Evolutionary conservation across 2,888 invertebrate species (phyloP).

Genomic region (Atethmia centrago): DNA sequence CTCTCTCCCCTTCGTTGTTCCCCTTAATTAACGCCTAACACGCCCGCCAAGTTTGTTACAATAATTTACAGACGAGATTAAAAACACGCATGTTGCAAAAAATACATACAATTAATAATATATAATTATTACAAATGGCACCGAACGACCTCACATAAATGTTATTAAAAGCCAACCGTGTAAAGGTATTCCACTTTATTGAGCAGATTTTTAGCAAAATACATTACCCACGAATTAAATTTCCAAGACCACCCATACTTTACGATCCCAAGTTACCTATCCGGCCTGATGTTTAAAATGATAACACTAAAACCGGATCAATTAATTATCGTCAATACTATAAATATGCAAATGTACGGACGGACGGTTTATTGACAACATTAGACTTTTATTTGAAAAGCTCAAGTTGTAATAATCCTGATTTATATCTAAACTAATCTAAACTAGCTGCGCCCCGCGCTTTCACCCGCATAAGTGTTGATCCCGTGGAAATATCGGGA

Average conservation of each 20-base stretch:
- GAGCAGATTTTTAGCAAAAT: conserved; percentile 40
- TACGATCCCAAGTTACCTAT: conserved; percentile 56
- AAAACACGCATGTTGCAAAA: conserved; percentile 32
- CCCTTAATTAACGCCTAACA: conserved; percentile 66
- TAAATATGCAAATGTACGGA: conserved; percentile 55
- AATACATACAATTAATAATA: conserved; percentile 25
- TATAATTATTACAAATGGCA: neutral
- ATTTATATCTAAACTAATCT: conserved; percentile 44
- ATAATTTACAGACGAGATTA: conserved; percentile 42
- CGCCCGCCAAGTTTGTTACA: conserved; percentile 37
- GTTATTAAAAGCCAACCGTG: conserved; percentile 22
- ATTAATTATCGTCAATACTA: conserved; percentile 61
- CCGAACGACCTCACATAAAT: conserved; percentile 16
- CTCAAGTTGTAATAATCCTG: conserved; percentile 35
- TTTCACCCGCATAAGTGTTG: too few relatives aligned
- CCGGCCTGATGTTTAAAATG: conserved; percentile 49
- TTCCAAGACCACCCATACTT: conserved; percentile 61
- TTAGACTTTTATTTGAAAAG: conserved; percentile 40
- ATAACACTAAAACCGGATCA: conserved; percentile 60
- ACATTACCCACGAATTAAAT: conserved; percentile 47
- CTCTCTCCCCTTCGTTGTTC: conserved; percentile 57
- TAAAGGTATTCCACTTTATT: conserved; percentile 38
- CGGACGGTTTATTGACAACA: conserved; percentile 50
- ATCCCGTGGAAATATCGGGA: too few relatives aligned
- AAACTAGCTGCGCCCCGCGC: too few relatives aligned